Percentiles rank a stretch among this genome's conserved stretches.
Conservation (phyloP, 2,113 vertebrate species). For the Cephalopholis sonnerati region DNA sequence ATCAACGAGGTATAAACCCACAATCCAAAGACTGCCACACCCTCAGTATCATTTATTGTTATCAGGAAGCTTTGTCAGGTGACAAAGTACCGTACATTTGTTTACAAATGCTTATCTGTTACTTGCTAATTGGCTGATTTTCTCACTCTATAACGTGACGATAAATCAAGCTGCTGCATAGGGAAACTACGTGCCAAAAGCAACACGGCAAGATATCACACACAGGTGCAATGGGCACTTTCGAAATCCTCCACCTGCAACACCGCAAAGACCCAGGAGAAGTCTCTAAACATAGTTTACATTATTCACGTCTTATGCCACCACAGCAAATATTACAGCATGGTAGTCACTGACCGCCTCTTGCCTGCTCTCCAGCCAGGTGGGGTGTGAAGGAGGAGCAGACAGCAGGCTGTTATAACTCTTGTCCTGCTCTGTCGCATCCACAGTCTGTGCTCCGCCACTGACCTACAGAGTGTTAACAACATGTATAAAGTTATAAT, state of each 20-base stretch:
- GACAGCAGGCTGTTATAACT: constrained; percentile 47
- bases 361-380: constrained; percentile 86
- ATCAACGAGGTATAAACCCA: constrained; percentile 9
- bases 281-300: constrained; percentile 23
- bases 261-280: background rate
- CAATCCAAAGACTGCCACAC: constrained; percentile 29
- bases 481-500: background rate
- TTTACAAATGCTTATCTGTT: constrained; percentile 41
- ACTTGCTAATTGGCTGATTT: background rate
- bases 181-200: constrained; percentile 50
- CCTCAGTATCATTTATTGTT: constrained; percentile 27
- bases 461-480: constrained; percentile 44
- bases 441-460: constrained; percentile 29
- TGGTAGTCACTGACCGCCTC: constrained; percentile 80
- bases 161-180: constrained; percentile 38
- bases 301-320: constrained; percentile 12
- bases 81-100: constrained; percentile 5
- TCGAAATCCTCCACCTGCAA: constrained; percentile 22
- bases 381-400: constrained; percentile 63
- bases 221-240: constrained; percentile 33
- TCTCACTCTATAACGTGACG: background rate
- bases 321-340: constrained; percentile 13
- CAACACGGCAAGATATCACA: constrained; percentile 46
- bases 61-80: constrained; percentile 24
- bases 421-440: constrained; percentile 76